Base-by-base conservation (phyloP, 2,888 invertebrate species). In the Papilio protenor region DNA sequence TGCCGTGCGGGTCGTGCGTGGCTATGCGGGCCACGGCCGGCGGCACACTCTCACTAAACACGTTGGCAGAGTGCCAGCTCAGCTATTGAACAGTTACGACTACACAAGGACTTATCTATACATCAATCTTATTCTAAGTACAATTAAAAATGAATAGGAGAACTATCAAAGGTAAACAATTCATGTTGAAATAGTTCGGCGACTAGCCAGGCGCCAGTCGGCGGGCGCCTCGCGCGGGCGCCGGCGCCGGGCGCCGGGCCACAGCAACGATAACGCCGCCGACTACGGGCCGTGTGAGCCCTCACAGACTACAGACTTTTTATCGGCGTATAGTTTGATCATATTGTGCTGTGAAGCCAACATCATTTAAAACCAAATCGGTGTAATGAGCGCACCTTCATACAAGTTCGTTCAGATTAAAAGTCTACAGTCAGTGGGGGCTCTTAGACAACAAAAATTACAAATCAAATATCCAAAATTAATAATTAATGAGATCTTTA, bases 401-500 rank as follows among this genome's bases (percentile, higher is more conserved):
- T 27, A 27, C 27, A 27, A 2, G 27, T 27, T 27, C 27, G 3
- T 27, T 27, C 27, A 27, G 27, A 27, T 27, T 27, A 27, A 27
- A 27, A 27, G 27, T 27, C 27, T 27, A 27, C 27, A 27, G 27
- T 27, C 27, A 2, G 27, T 27, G 27, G 27, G 27, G 27, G 27
- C 27, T 27, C 27, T 27, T 2, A 27, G 27, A 27, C 27, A 27
- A 27, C 27, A 27, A 27, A 27, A 27, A 27, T 49, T 14, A 6
- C 10, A 49, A 49, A 49, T 14, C 40, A 78, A 27, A 23, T 55
- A 66, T 75, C 75, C 69, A 61, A 75, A 77, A 77, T 64, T 81
- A 85, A 86, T 80, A 81, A 81, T 81, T 88, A 89, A 87, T 90
- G 90, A 90, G 90, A 90, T 90, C 90, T 88, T 83, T 82, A 80